Conservation (phyloP, 2,113 vertebrate species). For the Podarcis muralis region DNA sequence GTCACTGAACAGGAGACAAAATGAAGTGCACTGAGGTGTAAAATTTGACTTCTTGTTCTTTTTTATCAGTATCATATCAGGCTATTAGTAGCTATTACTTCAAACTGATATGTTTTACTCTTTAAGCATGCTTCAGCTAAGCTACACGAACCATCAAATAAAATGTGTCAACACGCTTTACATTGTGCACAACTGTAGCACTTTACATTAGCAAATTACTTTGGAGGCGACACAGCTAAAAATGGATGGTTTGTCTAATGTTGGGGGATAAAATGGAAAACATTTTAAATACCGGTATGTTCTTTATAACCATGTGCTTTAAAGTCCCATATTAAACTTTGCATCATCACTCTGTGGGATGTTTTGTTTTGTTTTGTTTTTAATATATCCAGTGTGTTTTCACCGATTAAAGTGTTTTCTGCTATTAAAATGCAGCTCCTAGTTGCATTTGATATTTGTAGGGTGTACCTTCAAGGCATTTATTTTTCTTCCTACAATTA, state of each 20-base stretch:
- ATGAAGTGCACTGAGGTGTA: constrained; percentile 58
- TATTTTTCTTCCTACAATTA: background rate
- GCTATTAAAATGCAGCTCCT: constrained; percentile 6
- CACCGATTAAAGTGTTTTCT: background rate
- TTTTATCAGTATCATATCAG: constrained; percentile 59
- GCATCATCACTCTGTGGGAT: accelerated
- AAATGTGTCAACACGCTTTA: background rate
- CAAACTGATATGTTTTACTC: constrained; percentile 34
- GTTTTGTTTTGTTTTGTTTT: constrained; percentile 3
- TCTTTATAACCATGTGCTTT: background rate
- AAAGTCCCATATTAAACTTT: background rate
- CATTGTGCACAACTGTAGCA: background rate
- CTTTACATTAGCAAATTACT: background rate
- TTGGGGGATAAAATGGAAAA: background rate
- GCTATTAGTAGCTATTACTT: constrained; percentile 50
- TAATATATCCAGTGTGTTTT: accelerated
- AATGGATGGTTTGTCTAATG: constrained; percentile 1
- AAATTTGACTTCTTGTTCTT: constrained; percentile 59
- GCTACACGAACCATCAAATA: background rate
- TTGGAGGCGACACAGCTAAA: background rate
- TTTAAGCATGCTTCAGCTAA: constrained; percentile 12
- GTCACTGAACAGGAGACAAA: constrained; percentile 56
- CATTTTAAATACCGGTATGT: background rate
- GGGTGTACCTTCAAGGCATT: background rate
- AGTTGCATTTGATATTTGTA: background rate